Evolutionary conservation across 2,797 vertebrate genomes (phyloP), one percentile per base, ranked within the genome.

Genomic region (Microctenopoma lineatum): DNA sequence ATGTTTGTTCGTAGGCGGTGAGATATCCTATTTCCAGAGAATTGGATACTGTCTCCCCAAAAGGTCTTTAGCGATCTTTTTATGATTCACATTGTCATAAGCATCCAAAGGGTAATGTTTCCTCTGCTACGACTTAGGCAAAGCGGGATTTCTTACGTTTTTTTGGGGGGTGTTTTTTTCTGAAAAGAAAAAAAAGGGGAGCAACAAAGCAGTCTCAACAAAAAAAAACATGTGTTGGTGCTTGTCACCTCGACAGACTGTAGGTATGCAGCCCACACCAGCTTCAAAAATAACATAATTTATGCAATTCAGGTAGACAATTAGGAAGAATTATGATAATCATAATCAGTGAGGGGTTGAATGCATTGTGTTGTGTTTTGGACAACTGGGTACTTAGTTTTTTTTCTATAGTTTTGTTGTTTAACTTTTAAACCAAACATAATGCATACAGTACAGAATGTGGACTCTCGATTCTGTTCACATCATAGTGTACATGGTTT

Each of bases 1-100:
- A 84, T 90, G 85, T 89, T 92, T 84, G 88, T 86, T 93, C 84
- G 85, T 89, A 80, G 88, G 83, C 74, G 68, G 77, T 54, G 79
- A 86, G 82, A 81, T 71, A 75, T 85, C 66, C 87, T 81, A 80
- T 89, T 92, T 87, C 73, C 56, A 70, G 32, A 59, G 58, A 80
- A 80, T 70, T 76, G 55, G 58, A 77, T 79, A 68, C 50, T n/a
- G 53, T 68, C 77, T 77, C 59, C 69, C 62, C 65, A 64, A 83
- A 87, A 83, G 69, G 80, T 50, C 65, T 81, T 82, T 85, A 77
- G 80, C 56, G 27, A 83, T 85, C 46, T 75, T 80, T 88, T 85
- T 73, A 83, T 79, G 79, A 82, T 73, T 70, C 79, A 65, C 65
- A 67, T 67, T 70, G 73, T 79, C 83, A 84, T 84, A 75, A 80